These are phyloP conservation scores for Heptranchias perlo DNA, from an alignment of 2,113 vertebrate species.

Conservation along the genomic window DNA sequence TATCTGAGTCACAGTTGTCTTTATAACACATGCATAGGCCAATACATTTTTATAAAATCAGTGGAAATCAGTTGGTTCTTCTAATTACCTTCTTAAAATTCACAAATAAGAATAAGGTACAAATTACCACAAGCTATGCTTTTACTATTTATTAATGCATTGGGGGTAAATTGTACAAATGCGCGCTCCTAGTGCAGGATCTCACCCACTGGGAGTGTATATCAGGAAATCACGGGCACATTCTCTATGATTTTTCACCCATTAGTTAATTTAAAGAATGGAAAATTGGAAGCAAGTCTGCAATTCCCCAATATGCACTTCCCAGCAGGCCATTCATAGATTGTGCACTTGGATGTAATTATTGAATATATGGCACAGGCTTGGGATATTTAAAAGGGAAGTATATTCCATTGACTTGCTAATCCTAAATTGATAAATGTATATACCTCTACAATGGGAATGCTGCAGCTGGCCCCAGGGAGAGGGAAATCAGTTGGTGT, in stretches of 20 bases:
- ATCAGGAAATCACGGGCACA: background rate
- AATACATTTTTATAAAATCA: too few relatives aligned
- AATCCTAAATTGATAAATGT: background rate
- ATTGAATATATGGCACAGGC: too few relatives aligned
- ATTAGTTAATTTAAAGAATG: background rate
- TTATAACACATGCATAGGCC: too few relatives aligned
- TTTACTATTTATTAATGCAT: background rate
- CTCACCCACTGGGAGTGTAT: background rate
- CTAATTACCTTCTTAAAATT: background rate
- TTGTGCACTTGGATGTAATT: too few relatives aligned
- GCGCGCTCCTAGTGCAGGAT: too few relatives aligned
- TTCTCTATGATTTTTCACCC: background rate
- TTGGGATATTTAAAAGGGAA: background rate
- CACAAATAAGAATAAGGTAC: background rate
- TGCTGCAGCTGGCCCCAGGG: background rate
- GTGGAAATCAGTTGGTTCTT: background rate
- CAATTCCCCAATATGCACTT: background rate
- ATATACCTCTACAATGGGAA: background rate
- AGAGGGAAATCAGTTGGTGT: background rate
- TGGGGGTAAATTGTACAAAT: background rate
- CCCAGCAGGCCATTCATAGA: background rate
- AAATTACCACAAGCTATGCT: background rate
- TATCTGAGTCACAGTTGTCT: background rate
- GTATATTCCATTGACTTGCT: background rate
- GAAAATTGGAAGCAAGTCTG: background rate